Evolutionary conservation across 2,797 vertebrate species (phyloP).

Genomic region (Bradypus variegatus): DNA sequence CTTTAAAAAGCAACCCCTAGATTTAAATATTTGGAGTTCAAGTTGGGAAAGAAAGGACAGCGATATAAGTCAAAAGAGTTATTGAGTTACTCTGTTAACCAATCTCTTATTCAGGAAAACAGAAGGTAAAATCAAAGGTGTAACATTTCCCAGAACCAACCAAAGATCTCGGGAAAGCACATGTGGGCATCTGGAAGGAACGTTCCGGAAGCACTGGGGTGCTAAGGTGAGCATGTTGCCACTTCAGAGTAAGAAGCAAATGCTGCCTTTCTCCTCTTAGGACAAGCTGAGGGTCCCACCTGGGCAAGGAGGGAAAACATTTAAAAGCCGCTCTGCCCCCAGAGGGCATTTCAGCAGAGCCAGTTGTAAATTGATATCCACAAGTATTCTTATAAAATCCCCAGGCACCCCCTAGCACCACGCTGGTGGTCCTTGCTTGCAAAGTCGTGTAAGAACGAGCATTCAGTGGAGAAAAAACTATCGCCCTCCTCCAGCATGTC

Average conservation of each 20-base stretch:
- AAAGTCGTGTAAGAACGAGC: rapidly evolving
- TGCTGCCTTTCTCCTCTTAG: not conserved
- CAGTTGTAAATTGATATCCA: not conserved
- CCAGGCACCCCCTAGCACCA: not conserved
- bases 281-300: slow-evolving; percentile 26
- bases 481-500: rapidly evolving
- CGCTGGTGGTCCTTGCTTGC: rapidly evolving
- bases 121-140: not conserved
- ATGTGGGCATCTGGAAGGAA: rapidly evolving
- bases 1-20: not conserved
- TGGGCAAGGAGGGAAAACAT: slow-evolving; percentile 56
- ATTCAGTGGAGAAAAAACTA: not conserved
- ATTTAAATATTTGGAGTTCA: not conserved
- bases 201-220: slow-evolving; percentile 48
- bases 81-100: too few species aligned
- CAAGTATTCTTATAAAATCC: not conserved
- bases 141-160: not conserved
- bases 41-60: not conserved
- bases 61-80: not conserved
- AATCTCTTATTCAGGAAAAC: not conserved
- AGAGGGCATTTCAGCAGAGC: not conserved
- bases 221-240: slow-evolving; percentile 55
- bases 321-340: slow-evolving; percentile 26
- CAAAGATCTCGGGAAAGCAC: too few species aligned
- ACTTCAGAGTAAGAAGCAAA: slow-evolving; percentile 68